These are phyloP conservation scores for Drosophila novamexicana DNA, from an alignment of 1,140 invertebrate species.

Conservation along the genomic window DNA sequence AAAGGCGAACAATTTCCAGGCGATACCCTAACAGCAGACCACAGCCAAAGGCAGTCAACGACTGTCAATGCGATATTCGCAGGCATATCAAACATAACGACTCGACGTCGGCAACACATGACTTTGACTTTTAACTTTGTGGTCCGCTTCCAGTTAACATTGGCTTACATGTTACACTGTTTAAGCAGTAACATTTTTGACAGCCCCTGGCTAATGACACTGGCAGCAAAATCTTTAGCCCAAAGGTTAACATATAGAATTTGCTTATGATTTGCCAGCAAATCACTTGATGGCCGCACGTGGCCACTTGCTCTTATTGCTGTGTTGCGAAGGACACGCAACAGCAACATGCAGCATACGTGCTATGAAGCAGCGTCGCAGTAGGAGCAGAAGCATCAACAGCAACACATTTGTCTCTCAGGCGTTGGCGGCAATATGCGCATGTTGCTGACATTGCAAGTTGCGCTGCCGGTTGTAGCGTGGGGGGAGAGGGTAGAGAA, in stretches of 20 bases:
- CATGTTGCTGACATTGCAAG: conserved; percentile 33
- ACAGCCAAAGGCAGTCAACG: conserved; percentile 26
- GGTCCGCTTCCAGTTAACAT: neutral
- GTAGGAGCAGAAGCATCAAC: neutral
- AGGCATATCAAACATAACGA: conserved; percentile 34
- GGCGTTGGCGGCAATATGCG: conserved; percentile 30
- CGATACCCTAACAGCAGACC: conserved; percentile 26
- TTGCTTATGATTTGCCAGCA: conserved; percentile 3
- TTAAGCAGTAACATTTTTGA: neutral
- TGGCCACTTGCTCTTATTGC: conserved; percentile 41
- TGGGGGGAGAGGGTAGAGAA: neutral
- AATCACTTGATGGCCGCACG: conserved; percentile 42
- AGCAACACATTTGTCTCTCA: conserved; percentile 16
- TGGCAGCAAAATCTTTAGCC: neutral
- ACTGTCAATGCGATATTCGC: conserved; percentile 62
- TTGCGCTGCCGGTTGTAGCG: conserved; percentile 8
- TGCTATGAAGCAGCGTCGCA: conserved; percentile 32
- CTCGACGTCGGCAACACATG: neutral
- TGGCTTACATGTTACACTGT: neutral
- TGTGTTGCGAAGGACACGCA: conserved; percentile 3
- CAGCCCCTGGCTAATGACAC: neutral
- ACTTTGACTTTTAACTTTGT: neutral
- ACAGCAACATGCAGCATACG: conserved; percentile 28
- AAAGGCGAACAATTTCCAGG: conserved; percentile 52
- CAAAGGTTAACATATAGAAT: neutral